These are phyloP conservation scores for Calonectris borealis DNA, from an alignment of 2,113 vertebrate genomes.

Conservation along the genomic window DNA sequence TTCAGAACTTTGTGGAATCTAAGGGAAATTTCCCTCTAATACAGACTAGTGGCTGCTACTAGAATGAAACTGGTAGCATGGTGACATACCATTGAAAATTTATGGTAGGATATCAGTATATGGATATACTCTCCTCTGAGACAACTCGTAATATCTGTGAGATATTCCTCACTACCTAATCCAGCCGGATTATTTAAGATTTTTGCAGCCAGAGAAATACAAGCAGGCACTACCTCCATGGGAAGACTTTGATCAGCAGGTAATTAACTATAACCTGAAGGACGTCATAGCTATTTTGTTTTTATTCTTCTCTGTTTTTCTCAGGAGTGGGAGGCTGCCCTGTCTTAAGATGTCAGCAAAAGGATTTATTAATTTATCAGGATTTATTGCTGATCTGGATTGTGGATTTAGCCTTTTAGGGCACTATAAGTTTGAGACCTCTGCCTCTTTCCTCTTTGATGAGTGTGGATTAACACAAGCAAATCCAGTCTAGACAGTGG, in stretches of 20 bases:
- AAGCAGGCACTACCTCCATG: no score
- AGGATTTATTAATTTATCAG: background rate
- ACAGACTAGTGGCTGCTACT: background rate
- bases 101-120: no score
- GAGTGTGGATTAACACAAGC: background rate
- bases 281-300: rapidly evolving
- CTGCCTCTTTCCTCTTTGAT: background rate
- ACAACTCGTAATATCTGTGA: background rate
- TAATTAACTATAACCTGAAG: background rate
- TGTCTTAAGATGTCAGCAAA: background rate
- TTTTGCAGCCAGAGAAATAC: background rate
- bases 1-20: background rate
- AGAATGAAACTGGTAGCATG: background rate
- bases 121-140: background rate
- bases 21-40: background rate
- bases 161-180: background rate
- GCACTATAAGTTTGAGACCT: background rate
- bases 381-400: background rate
- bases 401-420: background rate
- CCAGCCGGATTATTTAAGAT: background rate
- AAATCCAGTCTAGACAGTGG: background rate
- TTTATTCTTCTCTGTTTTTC: background rate
- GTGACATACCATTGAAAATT: background rate
- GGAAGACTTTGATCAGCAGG: background rate
- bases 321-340: background rate